A percentile compares a stretch with the other conserved stretches of the same genome.
phyloP scores from a whole-genome alignment of 2,797 vertebrate genomes.

The Crypturellus tataupa region DNA sequence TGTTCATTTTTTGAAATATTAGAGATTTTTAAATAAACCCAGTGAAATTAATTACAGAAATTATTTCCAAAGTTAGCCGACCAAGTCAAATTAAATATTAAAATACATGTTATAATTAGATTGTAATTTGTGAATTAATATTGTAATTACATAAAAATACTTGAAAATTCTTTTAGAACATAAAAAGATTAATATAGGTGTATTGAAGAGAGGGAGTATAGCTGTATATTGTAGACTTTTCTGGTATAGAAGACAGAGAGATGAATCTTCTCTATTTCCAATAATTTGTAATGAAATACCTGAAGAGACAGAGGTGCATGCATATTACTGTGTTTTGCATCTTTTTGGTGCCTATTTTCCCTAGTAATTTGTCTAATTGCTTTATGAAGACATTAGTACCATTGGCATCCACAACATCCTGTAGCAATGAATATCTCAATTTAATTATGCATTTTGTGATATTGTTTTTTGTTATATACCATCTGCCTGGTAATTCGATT shows the following conservation, averaged over 20 bases:
- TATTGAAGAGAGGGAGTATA: rapidly evolving
- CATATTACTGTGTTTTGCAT: not conserved
- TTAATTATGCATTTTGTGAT: not conserved
- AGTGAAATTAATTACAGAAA: not conserved
- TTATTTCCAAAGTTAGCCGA: not conserved
- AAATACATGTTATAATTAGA: not conserved
- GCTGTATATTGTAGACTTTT: not conserved
- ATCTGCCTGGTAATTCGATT: not conserved
- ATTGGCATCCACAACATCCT: not conserved
- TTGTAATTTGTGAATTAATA: too few relatives aligned
- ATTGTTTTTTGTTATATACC: not conserved
- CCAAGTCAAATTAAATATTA: not conserved
- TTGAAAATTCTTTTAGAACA: rapidly evolving
- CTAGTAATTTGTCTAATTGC: not conserved
- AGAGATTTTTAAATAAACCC: not conserved
- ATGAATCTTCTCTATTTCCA: not conserved
- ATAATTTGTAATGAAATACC: not conserved
- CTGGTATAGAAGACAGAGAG: too few relatives aligned
- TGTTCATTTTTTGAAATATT: rapidly evolving
- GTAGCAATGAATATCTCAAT: not conserved
- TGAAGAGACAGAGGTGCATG: not conserved
- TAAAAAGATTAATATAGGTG: rapidly evolving
- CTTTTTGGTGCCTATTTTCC: not conserved
- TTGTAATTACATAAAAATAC: not conserved
- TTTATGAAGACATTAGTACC: not conserved